Evolutionary conservation across 1,140 invertebrate genomes (phyloP), one percentile per base, ranked within the genome.

Genomic region (Penaeus chinensis): DNA sequence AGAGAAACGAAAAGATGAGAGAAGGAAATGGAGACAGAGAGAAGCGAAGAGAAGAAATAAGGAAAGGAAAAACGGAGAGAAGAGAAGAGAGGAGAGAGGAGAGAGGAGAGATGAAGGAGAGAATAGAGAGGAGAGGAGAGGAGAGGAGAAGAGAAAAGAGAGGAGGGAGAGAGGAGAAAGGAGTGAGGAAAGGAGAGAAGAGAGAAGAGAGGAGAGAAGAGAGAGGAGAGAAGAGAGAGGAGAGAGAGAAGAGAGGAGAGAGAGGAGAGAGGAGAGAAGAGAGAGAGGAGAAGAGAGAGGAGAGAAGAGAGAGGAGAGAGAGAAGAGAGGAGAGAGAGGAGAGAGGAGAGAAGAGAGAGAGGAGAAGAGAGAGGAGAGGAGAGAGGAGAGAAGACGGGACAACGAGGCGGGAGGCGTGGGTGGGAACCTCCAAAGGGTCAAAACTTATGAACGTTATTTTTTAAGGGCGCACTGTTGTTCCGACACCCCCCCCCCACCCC

Each of bases 371-470:
- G 20, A 1, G 8, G 60, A 66, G 71, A 42, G 71, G 47, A 83
- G 62, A 47, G 71, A 37, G 22, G 32, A 66, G 63, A 11, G 16
- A 37, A 66, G 42, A 13, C 1, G 24, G n/a, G 60, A 82, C 54
- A 65, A 74, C 42, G 61, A 82, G 37, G 80, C 62, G 81, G 74
- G 79, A 81, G 77, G 81, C 85, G 80, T 86, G 81, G 81, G 81
- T 74, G 80, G 81, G 80, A 74, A 81, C 85, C 63, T 86, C 78
- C 85, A 81, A 81, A 86, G 81, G 77, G 80, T 86, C 66, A 81
- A 78, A 86, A 77, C 85, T 78, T 27, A 37, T 61, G 84, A 61
- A 63, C 63, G 24, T 66, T 37, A 83, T 66, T 66, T 69, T 47
- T 47, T 19, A 20, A 62, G 18, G 62, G 20, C 62, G 24, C n/a